Evolutionary conservation across 2,888 invertebrate genomes (phyloP), one percentile per base, ranked within the genome.

Genomic region (Ctenicera cuprea): DNA sequence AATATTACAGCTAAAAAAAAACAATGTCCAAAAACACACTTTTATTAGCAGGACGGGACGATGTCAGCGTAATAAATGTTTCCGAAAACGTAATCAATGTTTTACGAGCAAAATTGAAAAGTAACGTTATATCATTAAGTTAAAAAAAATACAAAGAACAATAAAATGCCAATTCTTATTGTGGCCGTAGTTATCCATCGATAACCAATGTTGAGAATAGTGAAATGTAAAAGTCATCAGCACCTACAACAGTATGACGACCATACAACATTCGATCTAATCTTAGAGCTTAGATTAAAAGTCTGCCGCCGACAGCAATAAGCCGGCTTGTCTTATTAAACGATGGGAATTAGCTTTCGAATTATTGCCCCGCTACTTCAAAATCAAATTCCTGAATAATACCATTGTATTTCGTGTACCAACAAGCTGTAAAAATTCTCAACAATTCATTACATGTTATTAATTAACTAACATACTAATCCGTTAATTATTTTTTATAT

Each of bases 341-440:
- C 48, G 48, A 48, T 48, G 54, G 30, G 30, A 54, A 54, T 54
- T 54, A 54, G 20, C 54, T 54, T 30, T 54, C 33, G n/a, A 54
- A 30, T 30, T 54, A 48, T 20, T 7, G 43, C 43, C 18, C 14
- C 20, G 18, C 48, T 48, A 48, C 48, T 48, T 48, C 1, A 41
- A 41, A 48, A 48, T 18, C 0, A 45, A 45, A 45, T 14, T 45
- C 43, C 52, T n/a, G 4, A 41, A n/a, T 8, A 14, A 41, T 41
- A n/a, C 43, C n/a, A 8, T 12, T 8, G 14, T n/a, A n/a, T 5
- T 5, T 41, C 43, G 9, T 12, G 2, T 12, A 14, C 18, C 45
- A 14, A 4, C 16, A 16, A 14, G 45, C 14, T 4, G 14, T 33
- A 9, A 33, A 9, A 45, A 45, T 45, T 45, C 9, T 9, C 1